phyloP scores from a whole-genome alignment of 37 sponge, comb jelly and placozoan species.

The Tethya wilhelma region DNA sequence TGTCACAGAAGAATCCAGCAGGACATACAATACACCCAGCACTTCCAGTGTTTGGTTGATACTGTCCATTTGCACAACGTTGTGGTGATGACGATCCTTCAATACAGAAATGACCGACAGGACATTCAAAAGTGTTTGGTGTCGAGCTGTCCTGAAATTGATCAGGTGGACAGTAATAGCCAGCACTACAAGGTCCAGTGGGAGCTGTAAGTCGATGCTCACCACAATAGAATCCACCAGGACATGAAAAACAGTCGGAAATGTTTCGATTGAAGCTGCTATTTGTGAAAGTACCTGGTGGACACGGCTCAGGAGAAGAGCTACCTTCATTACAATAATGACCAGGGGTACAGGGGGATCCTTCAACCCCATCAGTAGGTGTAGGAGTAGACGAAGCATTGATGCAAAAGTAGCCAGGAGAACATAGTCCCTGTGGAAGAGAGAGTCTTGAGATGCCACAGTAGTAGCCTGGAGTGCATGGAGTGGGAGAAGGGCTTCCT shows the following conservation, averaged over 20 bases:
- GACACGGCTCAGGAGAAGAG: neutral
- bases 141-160: neutral
- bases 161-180: neutral
- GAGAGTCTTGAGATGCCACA: neutral
- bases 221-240: neutral
- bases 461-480: neutral
- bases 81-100: neutral
- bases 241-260: constrained; percentile 9
- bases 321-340: neutral
- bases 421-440: neutral
- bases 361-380: neutral
- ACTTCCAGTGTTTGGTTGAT: neutral
- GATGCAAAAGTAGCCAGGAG: neutral
- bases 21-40: neutral
- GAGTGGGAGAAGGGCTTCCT: neutral
- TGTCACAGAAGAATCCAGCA: neutral
- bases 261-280: neutral
- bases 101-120: neutral
- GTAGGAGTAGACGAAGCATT: neutral
- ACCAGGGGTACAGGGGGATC: no score
- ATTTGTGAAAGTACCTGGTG: constrained; percentile 1
- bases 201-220: neutral
- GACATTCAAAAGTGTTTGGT: neutral
- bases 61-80: constrained; percentile 1
- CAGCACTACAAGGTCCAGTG: constrained; percentile 3